Conservation (phyloP, 1,140 invertebrate species). For the Drosophila kepulauana region DNA sequence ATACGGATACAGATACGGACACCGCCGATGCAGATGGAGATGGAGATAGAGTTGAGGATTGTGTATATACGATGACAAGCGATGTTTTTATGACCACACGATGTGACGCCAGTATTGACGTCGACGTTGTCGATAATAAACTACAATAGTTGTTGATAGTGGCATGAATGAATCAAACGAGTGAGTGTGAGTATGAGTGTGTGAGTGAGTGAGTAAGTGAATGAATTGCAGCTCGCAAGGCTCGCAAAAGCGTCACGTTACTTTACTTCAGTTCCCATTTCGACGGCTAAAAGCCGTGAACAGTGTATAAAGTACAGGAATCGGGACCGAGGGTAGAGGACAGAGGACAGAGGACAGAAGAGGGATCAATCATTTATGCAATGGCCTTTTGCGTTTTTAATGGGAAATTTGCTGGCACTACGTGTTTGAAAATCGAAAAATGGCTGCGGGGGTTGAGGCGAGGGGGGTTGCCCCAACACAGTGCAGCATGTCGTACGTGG, state of each 20-base stretch:
- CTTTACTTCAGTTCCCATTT: conserved; percentile 24
- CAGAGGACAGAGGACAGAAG: background rate
- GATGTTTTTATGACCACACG: conserved; percentile 61
- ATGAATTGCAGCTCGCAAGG: conserved; percentile 55
- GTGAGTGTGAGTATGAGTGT: conserved; percentile 20
- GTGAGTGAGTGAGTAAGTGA: conserved; percentile 49
- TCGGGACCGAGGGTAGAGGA: background rate
- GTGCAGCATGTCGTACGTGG: conserved; percentile 58
- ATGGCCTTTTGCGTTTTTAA: conserved; percentile 76
- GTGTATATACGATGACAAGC: conserved; percentile 37
- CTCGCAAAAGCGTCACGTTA: conserved; percentile 50
- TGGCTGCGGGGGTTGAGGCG: background rate
- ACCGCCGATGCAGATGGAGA: background rate
- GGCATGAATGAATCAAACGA: conserved; percentile 52
- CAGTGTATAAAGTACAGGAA: background rate
- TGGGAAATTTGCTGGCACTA: conserved; percentile 73
- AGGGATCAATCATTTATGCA: conserved; percentile 74
- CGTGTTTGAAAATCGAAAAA: conserved; percentile 60
- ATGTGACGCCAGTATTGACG: conserved; percentile 12
- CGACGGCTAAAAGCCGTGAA: background rate
- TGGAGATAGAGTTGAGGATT: conserved; percentile 7
- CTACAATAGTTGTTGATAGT: conserved; percentile 62
- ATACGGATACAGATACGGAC: conserved; percentile 11
- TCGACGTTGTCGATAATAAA: conserved; percentile 55
- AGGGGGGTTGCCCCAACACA: background rate